Evolutionary conservation across 2,797 vertebrate genomes (phyloP).

Genomic region (Acipenser ruthenus): DNA sequence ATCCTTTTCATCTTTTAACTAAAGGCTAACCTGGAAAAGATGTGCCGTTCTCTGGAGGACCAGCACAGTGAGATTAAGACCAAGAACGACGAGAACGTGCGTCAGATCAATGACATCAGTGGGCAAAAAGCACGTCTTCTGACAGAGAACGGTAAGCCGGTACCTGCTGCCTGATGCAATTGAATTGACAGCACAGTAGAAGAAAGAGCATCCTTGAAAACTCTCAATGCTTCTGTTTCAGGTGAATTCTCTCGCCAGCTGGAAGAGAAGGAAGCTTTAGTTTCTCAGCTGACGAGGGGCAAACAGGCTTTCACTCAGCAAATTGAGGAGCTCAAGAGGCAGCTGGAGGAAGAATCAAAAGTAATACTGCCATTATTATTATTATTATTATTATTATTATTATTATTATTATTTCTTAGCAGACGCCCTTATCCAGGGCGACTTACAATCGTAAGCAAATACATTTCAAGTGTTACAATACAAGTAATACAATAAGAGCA

Average conservation of each 20-base stretch:
- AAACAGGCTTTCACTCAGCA: slow-evolving; percentile 60
- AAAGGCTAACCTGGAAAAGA: slow-evolving; percentile 56
- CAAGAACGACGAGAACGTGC: slow-evolving; percentile 52
- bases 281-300: slow-evolving; percentile 55
- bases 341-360: slow-evolving; percentile 63
- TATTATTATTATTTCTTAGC: too few relatives aligned
- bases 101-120: slow-evolving; percentile 55
- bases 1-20: not conserved
- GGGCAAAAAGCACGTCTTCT: slow-evolving; percentile 50
- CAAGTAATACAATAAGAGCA: too few relatives aligned
- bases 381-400: too few relatives aligned
- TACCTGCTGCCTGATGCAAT: too few relatives aligned
- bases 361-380: slow-evolving; percentile 31
- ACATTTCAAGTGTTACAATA: too few relatives aligned
- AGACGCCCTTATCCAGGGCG: too few relatives aligned
- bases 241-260: slow-evolving; percentile 51
- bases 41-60: slow-evolving; percentile 53
- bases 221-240: slow-evolving; percentile 5
- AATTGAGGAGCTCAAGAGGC: slow-evolving; percentile 57
- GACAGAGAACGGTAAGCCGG: slow-evolving; percentile 52
- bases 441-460: too few relatives aligned
- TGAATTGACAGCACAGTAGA: accelerated
- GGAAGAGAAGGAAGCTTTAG: slow-evolving; percentile 58
- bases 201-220: not conserved
- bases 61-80: slow-evolving; percentile 56